Evolutionary conservation across 1,140 invertebrate species (phyloP).

Genomic region (Pogonomyrmex californicus): DNA sequence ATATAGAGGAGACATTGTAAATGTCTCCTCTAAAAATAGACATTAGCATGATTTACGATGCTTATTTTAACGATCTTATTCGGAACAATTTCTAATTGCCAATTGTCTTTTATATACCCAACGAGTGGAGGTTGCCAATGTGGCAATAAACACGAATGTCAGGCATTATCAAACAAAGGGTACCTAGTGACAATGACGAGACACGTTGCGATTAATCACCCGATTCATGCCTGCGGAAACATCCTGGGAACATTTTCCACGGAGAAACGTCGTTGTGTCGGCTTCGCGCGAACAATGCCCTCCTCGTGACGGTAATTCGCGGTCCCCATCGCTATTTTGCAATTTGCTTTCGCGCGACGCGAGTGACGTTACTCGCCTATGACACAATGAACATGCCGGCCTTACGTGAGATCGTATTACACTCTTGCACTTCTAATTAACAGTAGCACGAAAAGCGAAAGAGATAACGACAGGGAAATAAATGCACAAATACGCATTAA

Average conservation of each 20-base stretch:
- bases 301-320: slow-evolving; percentile 58
- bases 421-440: slow-evolving; percentile 56
- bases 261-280: slow-evolving; percentile 10
- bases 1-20: neutral
- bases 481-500: neutral
- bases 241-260: slow-evolving; percentile 65
- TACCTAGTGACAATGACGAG: slow-evolving; percentile 41
- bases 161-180: slow-evolving; percentile 53
- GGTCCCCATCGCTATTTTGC: slow-evolving; percentile 63
- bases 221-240: slow-evolving; percentile 34
- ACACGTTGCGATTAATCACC: slow-evolving; percentile 38
- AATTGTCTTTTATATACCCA: neutral
- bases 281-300: slow-evolving; percentile 50
- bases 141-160: slow-evolving; percentile 27
- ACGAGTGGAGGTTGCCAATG: neutral
- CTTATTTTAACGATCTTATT: neutral
- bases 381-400: slow-evolving; percentile 38
- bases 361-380: slow-evolving; percentile 53
- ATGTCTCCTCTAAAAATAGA: neutral
- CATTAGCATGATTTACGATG: neutral
- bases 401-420: slow-evolving; percentile 41
- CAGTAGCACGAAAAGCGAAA: slow-evolving; percentile 44
- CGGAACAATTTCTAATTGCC: slow-evolving; percentile 25
- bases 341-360: slow-evolving; percentile 53
- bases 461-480: slow-evolving; percentile 29